Base-by-base conservation (phyloP, 1,140 invertebrate genomes). In the Babylonia areolata region DNA sequence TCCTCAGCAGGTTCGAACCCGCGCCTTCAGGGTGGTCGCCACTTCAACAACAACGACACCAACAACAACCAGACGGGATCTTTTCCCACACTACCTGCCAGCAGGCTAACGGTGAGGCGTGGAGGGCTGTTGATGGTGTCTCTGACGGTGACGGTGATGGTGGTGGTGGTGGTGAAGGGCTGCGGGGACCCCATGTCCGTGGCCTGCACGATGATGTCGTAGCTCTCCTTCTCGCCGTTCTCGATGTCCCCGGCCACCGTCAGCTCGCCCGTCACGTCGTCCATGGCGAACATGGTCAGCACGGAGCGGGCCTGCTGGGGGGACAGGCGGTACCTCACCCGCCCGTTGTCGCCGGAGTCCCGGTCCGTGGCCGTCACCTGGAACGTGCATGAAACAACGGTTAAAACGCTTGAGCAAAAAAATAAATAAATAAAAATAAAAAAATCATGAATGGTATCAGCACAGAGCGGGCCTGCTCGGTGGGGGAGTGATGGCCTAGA, bases 321-420 rank as follows among this genome's bases (percentile, higher is more conserved):
- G 42, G 81, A 84, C 15, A 9, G 96, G 0, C 97, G 98, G 95
- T 99, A 99, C 94, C 97, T 98, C 31, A 99, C 97, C 94, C 98
- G 96, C 0, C 98, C 97, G 94, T 99, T 99, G n/a, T 98, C 96
- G n/a, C 98, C 98, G 90, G 97, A 98, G 95, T 99, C 98, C 1
- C 97, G 96, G 94, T 99, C 98, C 33, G 97, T 97, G 0, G 98
- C 98, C 78, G 97, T 97, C 77, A 99, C 97, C 97, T 98, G 95
- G 12, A 64, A n/a, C 9, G n/a, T n/a, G n/a, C n/a, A n/a, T n/a
- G n/a, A n/a, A n/a, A n/a, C n/a, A n/a, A n/a, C n/a, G n/a, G n/a
- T n/a, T n/a, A n/a, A n/a, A n/a, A n/a, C n/a, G n/a, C n/a, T n/a
- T n/a, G n/a, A n/a, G n/a, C n/a, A n/a, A n/a, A n/a, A n/a, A n/a